These are phyloP conservation scores for Zele albiditarsus DNA, from an alignment of 2,888 invertebrate species.

Conservation along the genomic window DNA sequence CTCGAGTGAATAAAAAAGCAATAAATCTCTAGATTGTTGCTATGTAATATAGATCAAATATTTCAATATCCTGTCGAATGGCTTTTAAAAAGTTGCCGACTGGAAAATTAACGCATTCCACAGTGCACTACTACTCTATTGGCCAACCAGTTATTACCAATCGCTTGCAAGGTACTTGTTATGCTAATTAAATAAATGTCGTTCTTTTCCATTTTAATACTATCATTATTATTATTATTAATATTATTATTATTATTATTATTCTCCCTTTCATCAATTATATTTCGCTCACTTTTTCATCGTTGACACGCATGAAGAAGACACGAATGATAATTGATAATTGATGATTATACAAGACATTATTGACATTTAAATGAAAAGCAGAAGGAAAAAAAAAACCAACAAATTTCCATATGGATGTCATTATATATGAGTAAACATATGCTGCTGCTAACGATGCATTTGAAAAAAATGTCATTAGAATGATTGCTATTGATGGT, in stretches of 20 bases:
- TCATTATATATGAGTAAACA: not conserved
- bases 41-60: not conserved
- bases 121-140: conserved; percentile 43
- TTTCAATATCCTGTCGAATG: conserved; percentile 22
- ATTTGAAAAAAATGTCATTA: not conserved
- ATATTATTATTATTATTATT: too few relatives aligned
- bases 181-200: conserved; percentile 56
- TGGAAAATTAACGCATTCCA: conserved; percentile 52
- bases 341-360: not conserved
- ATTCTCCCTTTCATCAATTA: conserved; percentile 21
- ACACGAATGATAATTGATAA: not conserved
- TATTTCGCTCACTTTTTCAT: conserved; percentile 21
- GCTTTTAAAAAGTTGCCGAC: conserved; percentile 35
- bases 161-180: conserved; percentile 48
- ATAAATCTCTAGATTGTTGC: not conserved
- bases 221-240: conserved; percentile 5
- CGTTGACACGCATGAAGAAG: not conserved
- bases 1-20: not conserved
- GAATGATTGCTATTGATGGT: not conserved
- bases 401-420: not conserved
- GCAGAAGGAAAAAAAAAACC: not conserved
- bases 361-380: not conserved
- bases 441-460: not conserved
- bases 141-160: conserved; percentile 44
- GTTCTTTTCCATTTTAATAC: conserved; percentile 39